Percentiles rank a stretch among this genome's conserved stretches.
phyloP scores from a whole-genome alignment of 2,797 vertebrate species.

The Knipowitschia caucasica region DNA sequence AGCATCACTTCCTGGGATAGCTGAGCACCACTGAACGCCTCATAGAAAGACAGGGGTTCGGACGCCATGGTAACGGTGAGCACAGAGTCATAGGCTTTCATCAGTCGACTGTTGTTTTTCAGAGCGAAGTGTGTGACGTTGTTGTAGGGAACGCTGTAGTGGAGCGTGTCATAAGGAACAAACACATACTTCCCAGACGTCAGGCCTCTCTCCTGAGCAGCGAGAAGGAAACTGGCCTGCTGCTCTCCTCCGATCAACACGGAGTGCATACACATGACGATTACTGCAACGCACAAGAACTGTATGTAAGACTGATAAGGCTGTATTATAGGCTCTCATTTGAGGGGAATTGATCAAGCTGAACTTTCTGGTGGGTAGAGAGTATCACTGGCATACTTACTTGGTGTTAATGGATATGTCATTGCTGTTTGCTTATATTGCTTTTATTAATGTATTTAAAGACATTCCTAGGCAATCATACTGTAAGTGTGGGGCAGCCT shows the following conservation, averaged over 20 bases:
- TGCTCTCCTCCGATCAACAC: constrained; percentile 83
- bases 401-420: neutral
- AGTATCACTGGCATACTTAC: too few species aligned
- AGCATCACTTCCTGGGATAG: constrained; percentile 70
- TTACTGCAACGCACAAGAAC: constrained; percentile 72
- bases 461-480: too few species aligned
- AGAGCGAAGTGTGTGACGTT: constrained; percentile 78
- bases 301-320: too few species aligned
- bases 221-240: constrained; percentile 81
- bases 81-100: constrained; percentile 86
- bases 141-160: constrained; percentile 87
- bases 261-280: constrained; percentile 95
- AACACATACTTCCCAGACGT: constrained; percentile 87
- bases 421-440: neutral
- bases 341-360: neutral
- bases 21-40: constrained; percentile 78
- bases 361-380: neutral
- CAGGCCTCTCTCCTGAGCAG: constrained; percentile 85
- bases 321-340: too few species aligned
- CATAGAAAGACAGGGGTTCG: constrained; percentile 81
- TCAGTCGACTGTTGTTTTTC: constrained; percentile 76
- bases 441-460: too few species aligned
- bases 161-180: constrained; percentile 85
- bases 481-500: neutral
- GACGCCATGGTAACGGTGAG: constrained; percentile 89